A percentile compares a stretch with the other conserved stretches of the same genome.
These are phyloP conservation scores for Spicauda simplicius DNA, from an alignment of 2,888 invertebrate species.

Conservation along the genomic window DNA sequence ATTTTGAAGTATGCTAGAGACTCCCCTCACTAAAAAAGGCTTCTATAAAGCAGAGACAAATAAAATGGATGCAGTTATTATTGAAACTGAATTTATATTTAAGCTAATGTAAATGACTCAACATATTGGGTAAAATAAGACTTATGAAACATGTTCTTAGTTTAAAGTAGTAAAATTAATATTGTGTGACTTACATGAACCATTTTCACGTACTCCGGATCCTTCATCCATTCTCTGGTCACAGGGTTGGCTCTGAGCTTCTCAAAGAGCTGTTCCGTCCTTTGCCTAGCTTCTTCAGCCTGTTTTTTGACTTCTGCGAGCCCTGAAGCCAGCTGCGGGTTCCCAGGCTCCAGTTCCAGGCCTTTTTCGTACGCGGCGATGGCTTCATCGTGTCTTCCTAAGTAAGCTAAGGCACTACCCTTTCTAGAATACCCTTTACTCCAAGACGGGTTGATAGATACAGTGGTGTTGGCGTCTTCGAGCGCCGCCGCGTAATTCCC, in stretches of 20 bases:
- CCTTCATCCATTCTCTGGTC: slow-evolving; percentile 88
- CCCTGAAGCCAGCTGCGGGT: slow-evolving; percentile 88
- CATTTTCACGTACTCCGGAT: slow-evolving; percentile 89
- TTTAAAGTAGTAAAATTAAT: not conserved
- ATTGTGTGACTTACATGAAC: slow-evolving; percentile 69
- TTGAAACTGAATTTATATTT: too few relatives aligned
- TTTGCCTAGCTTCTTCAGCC: slow-evolving; percentile 51
- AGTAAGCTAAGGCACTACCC: slow-evolving; percentile 92
- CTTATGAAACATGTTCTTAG: too few relatives aligned
- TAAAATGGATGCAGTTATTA: too few relatives aligned
- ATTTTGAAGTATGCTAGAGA: too few relatives aligned
- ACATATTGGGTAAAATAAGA: too few relatives aligned
- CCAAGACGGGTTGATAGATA: slow-evolving; percentile 93
- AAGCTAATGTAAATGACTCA: too few relatives aligned
- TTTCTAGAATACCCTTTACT: slow-evolving; percentile 95
- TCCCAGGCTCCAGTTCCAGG: slow-evolving; percentile 89
- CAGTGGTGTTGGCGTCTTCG: slow-evolving; percentile 93
- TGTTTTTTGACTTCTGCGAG: slow-evolving; percentile 86
- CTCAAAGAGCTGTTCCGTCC: slow-evolving; percentile 70
- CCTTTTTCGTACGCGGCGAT: slow-evolving; percentile 89
- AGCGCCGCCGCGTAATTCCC: slow-evolving; percentile 90
- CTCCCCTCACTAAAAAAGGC: too few relatives aligned
- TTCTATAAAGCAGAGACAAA: too few relatives aligned
- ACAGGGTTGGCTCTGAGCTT: slow-evolving; percentile 88
- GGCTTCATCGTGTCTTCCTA: slow-evolving; percentile 90